Evolutionary conservation across 2,888 invertebrate species (phyloP).

Genomic region (Cheilosia pagana): DNA sequence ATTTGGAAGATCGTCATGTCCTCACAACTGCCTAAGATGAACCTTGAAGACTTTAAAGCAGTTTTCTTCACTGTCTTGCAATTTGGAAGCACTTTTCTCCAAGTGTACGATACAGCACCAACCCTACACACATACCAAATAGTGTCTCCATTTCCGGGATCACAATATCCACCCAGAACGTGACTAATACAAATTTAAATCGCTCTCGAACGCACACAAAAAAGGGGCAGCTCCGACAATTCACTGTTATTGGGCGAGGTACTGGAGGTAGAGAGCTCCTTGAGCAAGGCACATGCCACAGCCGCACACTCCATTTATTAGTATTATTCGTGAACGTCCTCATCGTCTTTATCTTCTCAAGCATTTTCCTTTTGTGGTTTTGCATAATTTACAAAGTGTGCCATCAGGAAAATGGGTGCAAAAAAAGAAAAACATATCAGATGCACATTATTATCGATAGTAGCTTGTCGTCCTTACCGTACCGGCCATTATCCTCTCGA

Average conservation of each 20-base stretch:
- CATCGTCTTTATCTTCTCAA: slow-evolving; percentile 35
- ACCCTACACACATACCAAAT: background rate
- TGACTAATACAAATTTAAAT: slow-evolving; percentile 69
- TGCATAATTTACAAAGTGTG: slow-evolving; percentile 49
- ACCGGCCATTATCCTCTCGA: slow-evolving; percentile 25
- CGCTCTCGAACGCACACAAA: slow-evolving; percentile 49
- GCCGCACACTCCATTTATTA: slow-evolving; percentile 22
- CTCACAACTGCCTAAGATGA: no score
- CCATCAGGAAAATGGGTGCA: slow-evolving; percentile 7
- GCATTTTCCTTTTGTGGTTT: slow-evolving; percentile 45
- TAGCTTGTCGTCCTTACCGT: slow-evolving; percentile 30
- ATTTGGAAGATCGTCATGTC: no score
- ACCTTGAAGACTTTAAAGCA: no score
- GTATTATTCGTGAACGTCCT: slow-evolving; percentile 33
- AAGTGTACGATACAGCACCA: slow-evolving; percentile 15
- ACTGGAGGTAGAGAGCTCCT: slow-evolving; percentile 11
- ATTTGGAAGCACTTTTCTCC: background rate
- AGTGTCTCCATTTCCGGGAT: slow-evolving; percentile 20
- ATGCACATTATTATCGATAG: slow-evolving; percentile 23
- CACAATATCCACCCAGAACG: slow-evolving; percentile 52
- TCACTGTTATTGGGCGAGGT: background rate
- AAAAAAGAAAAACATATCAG: background rate
- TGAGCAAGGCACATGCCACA: slow-evolving; percentile 13
- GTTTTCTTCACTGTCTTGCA: background rate
- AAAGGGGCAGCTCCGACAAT: background rate